Percentiles rank a stretch among this genome's conserved stretches.
Evolutionary conservation across 2,888 invertebrate species (phyloP).

Genomic region (Phanerotoma sp.): DNA sequence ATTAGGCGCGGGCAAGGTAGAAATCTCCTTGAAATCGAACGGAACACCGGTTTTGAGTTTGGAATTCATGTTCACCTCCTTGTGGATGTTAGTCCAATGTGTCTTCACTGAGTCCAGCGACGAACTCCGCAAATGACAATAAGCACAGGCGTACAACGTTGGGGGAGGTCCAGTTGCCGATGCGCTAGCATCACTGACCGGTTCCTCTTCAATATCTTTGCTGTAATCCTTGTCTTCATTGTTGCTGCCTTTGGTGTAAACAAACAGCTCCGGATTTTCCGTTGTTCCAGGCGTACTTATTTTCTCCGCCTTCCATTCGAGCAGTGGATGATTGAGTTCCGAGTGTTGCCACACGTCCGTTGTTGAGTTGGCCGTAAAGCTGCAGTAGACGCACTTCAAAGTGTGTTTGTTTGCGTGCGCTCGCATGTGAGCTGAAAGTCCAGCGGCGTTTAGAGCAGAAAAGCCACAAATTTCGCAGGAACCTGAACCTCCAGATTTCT

Average conservation of each 20-base stretch:
- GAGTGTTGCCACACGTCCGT: constrained; percentile 48
- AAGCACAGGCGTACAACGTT: constrained; percentile 41
- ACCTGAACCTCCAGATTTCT: constrained; percentile 16
- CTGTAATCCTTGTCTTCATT: constrained; percentile 35
- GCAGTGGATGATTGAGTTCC: constrained; percentile 44
- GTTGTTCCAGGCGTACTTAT: constrained; percentile 6
- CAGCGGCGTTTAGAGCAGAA: constrained; percentile 41
- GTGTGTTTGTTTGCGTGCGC: constrained; percentile 38
- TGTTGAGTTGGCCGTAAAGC: constrained; percentile 40
- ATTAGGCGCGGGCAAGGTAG: constrained; percentile 3
- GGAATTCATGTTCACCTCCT: constrained; percentile 15
- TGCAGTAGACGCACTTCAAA: constrained; percentile 51
- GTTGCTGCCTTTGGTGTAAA: constrained; percentile 19
- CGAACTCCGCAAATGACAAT: constrained; percentile 43
- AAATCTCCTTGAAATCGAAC: constrained; percentile 40
- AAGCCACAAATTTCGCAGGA: constrained; percentile 46
- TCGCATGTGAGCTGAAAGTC: constrained; percentile 46
- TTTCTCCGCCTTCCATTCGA: constrained; percentile 37
- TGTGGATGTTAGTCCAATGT: constrained; percentile 48
- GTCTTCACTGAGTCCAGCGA: constrained; percentile 39
- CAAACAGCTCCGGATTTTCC: constrained; percentile 26
- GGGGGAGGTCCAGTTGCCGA: background rate
- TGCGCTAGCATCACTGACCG: no score
- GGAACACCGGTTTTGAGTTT: constrained; percentile 30
- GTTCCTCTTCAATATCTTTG: constrained; percentile 40